Base-by-base conservation (phyloP, 2,797 vertebrate species). In the Mus minutoides region DNA sequence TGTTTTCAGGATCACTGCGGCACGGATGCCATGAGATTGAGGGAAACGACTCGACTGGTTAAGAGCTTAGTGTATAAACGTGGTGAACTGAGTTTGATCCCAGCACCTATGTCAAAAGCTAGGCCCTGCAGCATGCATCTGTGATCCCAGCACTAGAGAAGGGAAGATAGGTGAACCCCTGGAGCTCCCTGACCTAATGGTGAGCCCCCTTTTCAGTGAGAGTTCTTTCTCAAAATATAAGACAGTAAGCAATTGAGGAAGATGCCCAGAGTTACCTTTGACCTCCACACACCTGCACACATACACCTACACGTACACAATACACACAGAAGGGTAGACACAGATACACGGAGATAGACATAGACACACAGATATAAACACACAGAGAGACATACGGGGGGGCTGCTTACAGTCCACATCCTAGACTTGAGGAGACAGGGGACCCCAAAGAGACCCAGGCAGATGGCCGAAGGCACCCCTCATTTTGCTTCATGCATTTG, bases 21-120 rank as follows among this genome's bases (percentile, higher is more conserved):
- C 92, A 4, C 21, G 3, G 96, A 85, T 67, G 60, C 94, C 6
- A 43, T 91, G 92, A 85, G 96, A 62, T 87, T 80, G 95, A 92
- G 85, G 49, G 34, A 52, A 69, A 4, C 19, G 34, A 26, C 67
- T 56, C 69, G 12, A 9, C n/a, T 40, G 9, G 24, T 54, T 17
- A 71, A 56, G 69, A 11, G 16, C 16, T 37, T 40, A 1, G 26
- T 40, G 16, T 75, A 1, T 16, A 73, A 40, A 17, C 5, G 1
- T 75, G 52, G 75, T 29, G 71, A 73, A 19, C n/a, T 21, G n/a
- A 56, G 67, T 56, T 31, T 22, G n/a, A 75, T 58, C 10, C 10
- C 8, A 40, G 31, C 9, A 43, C 52, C 22, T 5, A 8, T 29
- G 67, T 87, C 29, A 19, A 73, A 75, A 43, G 17, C 69, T 58